Percentiles rank a stretch among this genome's conserved stretches.
These are phyloP conservation scores for Cybosia mesomella DNA, from an alignment of 2,888 invertebrate genomes.

Conservation along the genomic window DNA sequence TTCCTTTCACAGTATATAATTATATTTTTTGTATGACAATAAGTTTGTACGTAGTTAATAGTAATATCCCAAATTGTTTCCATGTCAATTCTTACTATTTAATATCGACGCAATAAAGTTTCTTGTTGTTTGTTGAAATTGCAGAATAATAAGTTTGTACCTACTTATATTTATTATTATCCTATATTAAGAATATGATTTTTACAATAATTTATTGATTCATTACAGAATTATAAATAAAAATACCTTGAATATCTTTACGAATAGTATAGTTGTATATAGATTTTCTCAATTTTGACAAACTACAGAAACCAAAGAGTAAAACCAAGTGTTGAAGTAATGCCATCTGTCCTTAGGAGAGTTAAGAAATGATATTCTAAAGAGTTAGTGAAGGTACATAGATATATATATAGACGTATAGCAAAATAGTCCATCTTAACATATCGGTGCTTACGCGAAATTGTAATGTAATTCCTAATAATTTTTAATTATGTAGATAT, in stretches of 20 bases:
- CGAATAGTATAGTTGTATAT: neutral
- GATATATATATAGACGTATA: constrained; percentile 62
- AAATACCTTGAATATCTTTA: neutral
- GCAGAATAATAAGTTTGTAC: neutral
- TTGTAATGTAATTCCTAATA: constrained; percentile 73
- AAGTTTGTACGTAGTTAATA: constrained; percentile 61
- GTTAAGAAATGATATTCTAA: constrained; percentile 79
- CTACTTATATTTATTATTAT: neutral
- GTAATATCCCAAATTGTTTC: constrained; percentile 62
- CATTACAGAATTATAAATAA: neutral
- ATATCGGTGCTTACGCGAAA: constrained; percentile 85
- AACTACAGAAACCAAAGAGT: constrained; percentile 40
- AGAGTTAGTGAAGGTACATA: constrained; percentile 61
- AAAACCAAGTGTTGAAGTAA: constrained; percentile 52
- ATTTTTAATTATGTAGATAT: constrained; percentile 64
- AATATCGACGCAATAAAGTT: constrained; percentile 41
- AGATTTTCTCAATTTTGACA: constrained; percentile 46
- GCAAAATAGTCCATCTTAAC: constrained; percentile 79
- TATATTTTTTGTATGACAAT: constrained; percentile 67
- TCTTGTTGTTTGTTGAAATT: constrained; percentile 46
- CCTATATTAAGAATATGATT: neutral
- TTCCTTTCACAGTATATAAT: constrained; percentile 53
- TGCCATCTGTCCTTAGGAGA: constrained; percentile 76
- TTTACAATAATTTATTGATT: constrained; percentile 4
- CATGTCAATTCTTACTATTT: constrained; percentile 68